A percentile compares a stretch with the other conserved stretches of the same genome.
phyloP scores from a whole-genome alignment of 2,888 invertebrate species.

The Noctua pronuba region DNA sequence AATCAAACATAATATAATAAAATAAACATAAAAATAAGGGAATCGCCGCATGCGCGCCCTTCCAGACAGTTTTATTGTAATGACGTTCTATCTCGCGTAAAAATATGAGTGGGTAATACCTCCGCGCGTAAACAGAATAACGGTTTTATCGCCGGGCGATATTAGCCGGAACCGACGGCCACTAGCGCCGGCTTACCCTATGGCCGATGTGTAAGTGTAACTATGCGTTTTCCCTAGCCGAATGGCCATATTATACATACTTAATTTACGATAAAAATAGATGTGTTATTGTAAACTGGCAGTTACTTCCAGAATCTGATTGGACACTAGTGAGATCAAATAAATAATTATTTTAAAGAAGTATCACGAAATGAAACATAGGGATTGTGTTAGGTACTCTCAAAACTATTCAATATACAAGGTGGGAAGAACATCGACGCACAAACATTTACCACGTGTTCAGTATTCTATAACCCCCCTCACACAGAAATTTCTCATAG shows the following conservation, averaged over 20 bases:
- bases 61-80: conserved; percentile 59
- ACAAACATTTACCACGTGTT: too few species aligned
- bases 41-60: conserved; percentile 40
- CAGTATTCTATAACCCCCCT: too few species aligned
- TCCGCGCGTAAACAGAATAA: conserved; percentile 60
- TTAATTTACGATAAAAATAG: neutral
- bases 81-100: conserved; percentile 62
- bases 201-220: conserved; percentile 28
- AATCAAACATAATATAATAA: conserved; percentile 55
- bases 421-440: too few species aligned
- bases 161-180: conserved; percentile 50
- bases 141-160: conserved; percentile 60
- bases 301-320: neutral
- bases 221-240: conserved; percentile 11
- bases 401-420: too few species aligned
- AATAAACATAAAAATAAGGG: conserved; percentile 59
- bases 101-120: conserved; percentile 63
- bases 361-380: neutral
- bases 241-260: neutral
- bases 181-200: conserved; percentile 46
- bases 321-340: neutral
- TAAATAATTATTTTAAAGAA: neutral
- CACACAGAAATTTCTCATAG: too few species aligned
- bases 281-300: too few species aligned
- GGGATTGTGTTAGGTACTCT: neutral